Conservation (phyloP, 2,888 invertebrate genomes). For the Apomyelois bistriatella region DNA sequence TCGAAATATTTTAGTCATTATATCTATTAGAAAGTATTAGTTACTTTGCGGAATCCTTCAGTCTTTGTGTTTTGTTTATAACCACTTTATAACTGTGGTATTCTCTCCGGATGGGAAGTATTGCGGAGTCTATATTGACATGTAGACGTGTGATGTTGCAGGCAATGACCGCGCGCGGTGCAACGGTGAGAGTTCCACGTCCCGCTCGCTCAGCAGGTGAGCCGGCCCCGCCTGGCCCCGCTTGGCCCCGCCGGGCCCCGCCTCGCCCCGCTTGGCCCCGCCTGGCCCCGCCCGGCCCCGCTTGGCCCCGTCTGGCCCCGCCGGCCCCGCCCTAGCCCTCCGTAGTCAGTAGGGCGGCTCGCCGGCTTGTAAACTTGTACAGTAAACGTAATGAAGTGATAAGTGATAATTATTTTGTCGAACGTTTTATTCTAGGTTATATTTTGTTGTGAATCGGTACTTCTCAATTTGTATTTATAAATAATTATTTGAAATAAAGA, state of each 20-base stretch:
- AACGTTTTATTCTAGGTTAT: conserved; percentile 71
- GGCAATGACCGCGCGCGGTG: conserved; percentile 71
- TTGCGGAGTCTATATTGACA: neutral
- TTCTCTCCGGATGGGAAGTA: neutral
- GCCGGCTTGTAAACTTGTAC: conserved; percentile 49
- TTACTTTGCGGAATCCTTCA: neutral
- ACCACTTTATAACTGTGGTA: too few species aligned
- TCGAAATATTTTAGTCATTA: too few species aligned
- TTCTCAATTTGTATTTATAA: conserved; percentile 80
- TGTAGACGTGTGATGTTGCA: conserved; percentile 30
- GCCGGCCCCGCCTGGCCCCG: conserved; percentile 31
- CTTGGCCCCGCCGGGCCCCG: conserved; percentile 13
- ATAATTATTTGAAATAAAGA: conserved; percentile 73
- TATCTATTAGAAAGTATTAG: too few species aligned
- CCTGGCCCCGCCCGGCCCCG: conserved; percentile 13
- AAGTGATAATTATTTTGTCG: conserved; percentile 74
- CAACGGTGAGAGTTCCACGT: conserved; percentile 58
- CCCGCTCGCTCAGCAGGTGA: conserved; percentile 87
- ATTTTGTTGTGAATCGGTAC: conserved; percentile 78
- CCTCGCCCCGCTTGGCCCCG: too few species aligned
- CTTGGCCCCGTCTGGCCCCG: conserved; percentile 17
- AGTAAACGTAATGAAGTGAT: conserved; percentile 66
- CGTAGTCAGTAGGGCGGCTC: conserved; percentile 15
- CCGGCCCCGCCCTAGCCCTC: conserved; percentile 19
- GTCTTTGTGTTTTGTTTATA: neutral